Evolutionary conservation across 2,797 vertebrate species (phyloP).

Genomic region (Hydrophis major): DNA sequence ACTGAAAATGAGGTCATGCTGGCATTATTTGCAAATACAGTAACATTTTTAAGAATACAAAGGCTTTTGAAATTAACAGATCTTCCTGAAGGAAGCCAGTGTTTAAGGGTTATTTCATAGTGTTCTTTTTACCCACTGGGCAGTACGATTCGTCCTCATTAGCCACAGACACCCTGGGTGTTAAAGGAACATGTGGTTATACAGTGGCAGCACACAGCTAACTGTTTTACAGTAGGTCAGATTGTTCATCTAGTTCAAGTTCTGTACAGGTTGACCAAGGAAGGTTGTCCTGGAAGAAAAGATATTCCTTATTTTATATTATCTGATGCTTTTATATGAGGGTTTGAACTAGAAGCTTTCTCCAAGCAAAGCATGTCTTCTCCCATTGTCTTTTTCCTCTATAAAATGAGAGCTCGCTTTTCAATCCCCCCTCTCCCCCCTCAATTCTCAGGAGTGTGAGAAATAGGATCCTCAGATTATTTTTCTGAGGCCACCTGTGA

Average conservation of each 20-base stretch:
- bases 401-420: background rate
- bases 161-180: background rate
- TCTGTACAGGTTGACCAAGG: background rate
- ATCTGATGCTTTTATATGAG: background rate
- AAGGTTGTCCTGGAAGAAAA: background rate
- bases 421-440: background rate
- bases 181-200: background rate
- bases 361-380: background rate
- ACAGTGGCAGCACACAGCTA: background rate
- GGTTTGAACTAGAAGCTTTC: background rate
- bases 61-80: background rate
- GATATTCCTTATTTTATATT: background rate
- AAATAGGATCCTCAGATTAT: background rate
- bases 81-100: background rate
- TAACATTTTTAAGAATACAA: background rate
- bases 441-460: background rate
- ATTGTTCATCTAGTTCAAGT: background rate
- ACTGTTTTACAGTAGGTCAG: background rate
- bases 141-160: background rate
- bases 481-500: background rate
- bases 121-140: background rate
- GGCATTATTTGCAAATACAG: background rate
- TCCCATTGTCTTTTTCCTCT: background rate
- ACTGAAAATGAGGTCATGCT: background rate
- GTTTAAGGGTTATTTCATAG: background rate